A percentile compares a stretch with the other conserved stretches of the same genome.
Conservation (phyloP, 2,113 vertebrate species). For the Macrotus californicus region DNA sequence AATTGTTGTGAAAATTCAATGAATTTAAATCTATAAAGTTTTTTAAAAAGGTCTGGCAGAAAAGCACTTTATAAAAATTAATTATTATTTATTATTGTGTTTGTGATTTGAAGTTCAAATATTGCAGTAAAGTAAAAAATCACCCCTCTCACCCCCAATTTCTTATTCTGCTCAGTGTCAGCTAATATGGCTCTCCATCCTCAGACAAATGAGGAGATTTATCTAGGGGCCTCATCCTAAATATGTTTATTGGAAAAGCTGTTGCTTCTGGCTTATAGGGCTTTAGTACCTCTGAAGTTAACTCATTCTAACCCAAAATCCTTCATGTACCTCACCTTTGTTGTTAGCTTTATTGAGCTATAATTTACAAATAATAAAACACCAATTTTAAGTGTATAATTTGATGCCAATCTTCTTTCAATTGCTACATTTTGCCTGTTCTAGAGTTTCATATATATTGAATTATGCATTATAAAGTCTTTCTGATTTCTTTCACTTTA, state of each 20-base stretch:
- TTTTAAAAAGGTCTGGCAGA: background rate
- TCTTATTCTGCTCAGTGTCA: background rate
- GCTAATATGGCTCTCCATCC: background rate
- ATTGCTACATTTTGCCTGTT: background rate
- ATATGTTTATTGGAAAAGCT: background rate
- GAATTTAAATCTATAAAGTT: background rate
- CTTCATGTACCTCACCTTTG: background rate
- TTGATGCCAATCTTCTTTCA: background rate
- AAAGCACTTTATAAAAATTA: background rate
- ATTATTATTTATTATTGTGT: background rate
- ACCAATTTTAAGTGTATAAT: background rate
- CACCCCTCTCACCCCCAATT: background rate
- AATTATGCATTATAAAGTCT: background rate
- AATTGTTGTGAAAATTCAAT: background rate
- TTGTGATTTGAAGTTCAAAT: background rate
- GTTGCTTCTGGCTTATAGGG: background rate
- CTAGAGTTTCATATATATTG: background rate
- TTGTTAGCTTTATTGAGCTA: background rate
- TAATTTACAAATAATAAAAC: background rate
- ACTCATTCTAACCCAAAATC: background rate
- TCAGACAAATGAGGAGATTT: background rate
- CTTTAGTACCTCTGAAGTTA: background rate
- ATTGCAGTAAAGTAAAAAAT: background rate
- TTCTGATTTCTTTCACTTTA: background rate
- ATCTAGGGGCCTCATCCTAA: background rate